Conservation (phyloP, 2,888 invertebrate genomes). For the Euproctis similis region DNA sequence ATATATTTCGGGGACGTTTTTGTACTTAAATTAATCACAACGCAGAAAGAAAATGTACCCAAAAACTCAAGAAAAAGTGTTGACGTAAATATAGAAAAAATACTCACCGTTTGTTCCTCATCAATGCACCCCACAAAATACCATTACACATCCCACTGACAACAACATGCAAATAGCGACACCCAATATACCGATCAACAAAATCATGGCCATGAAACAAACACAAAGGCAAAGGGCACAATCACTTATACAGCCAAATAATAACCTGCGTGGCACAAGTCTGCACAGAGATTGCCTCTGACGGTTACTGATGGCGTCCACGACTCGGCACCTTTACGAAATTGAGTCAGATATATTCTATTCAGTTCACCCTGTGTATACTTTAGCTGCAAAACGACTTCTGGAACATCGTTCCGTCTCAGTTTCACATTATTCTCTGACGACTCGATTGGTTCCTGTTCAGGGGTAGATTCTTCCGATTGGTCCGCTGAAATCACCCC, state of each 20-base stretch:
- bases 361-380: slow-evolving; percentile 64
- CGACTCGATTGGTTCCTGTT: slow-evolving; percentile 36
- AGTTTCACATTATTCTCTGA: slow-evolving; percentile 25
- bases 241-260: slow-evolving; percentile 23
- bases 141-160: too few relatives aligned
- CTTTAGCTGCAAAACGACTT: slow-evolving; percentile 64
- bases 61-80: too few relatives aligned
- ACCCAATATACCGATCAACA: too few relatives aligned
- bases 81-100: too few relatives aligned
- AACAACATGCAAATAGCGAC: too few relatives aligned
- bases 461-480: slow-evolving; percentile 30
- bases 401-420: slow-evolving; percentile 48
- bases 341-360: slow-evolving; percentile 68
- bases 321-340: slow-evolving; percentile 38
- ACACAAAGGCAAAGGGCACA: slow-evolving; percentile 17
- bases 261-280: slow-evolving; percentile 69
- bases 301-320: slow-evolving; percentile 52
- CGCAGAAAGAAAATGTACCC: too few relatives aligned
- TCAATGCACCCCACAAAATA: too few relatives aligned
- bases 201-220: slow-evolving; percentile 22
- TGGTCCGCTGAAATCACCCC: slow-evolving; percentile 36
- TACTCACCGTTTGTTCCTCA: too few relatives aligned
- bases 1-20: too few relatives aligned
- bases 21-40: too few relatives aligned
- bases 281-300: slow-evolving; percentile 51